Conservation (phyloP, 1,140 invertebrate genomes). For the Caerostris darwini region DNA sequence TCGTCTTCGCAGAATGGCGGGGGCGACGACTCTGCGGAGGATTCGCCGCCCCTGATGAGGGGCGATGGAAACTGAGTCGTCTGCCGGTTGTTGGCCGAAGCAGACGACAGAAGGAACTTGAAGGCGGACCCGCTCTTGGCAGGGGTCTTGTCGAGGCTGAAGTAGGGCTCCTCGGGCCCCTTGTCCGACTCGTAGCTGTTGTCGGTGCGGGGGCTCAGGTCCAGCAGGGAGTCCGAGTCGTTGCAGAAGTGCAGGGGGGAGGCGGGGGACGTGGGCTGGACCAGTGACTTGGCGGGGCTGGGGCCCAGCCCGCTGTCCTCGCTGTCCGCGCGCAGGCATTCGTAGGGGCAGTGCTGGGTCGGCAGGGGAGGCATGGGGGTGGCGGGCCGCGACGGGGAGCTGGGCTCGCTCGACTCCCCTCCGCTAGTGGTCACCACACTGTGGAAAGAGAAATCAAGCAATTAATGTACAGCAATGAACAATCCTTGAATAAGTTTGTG, state of each 20-base stretch:
- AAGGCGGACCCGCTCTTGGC: conserved; percentile 10
- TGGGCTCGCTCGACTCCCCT: conserved; percentile 70
- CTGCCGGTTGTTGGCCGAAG: not conserved
- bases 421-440: conserved; percentile 68
- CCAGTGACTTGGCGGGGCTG: conserved; percentile 68
- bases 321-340: conserved; percentile 67
- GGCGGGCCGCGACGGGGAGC: conserved; percentile 72
- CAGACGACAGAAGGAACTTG: conserved; percentile 50
- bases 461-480: not conserved
- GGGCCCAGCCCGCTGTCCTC: conserved; percentile 73
- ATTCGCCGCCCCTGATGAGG: not conserved
- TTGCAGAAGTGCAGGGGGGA: conserved; percentile 63
- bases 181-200: conserved; percentile 66
- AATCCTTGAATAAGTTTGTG: too few species aligned
- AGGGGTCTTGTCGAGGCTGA: not conserved
- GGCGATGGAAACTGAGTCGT: conserved; percentile 10
- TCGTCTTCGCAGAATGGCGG: conserved; percentile 4
- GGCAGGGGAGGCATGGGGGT: conserved; percentile 74
- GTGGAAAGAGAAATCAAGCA: conserved; percentile 77
- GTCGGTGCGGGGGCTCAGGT: conserved; percentile 68
- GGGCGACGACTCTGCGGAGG: conserved; percentile 1
- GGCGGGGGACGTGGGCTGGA: not conserved
- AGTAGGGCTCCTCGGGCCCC: conserved; percentile 15
- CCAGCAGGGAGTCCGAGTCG: conserved; percentile 61
- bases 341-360: conserved; percentile 59